These are phyloP conservation scores for Sebastes nivosus DNA, from an alignment of 2,797 vertebrate genomes.

Conservation along the genomic window DNA sequence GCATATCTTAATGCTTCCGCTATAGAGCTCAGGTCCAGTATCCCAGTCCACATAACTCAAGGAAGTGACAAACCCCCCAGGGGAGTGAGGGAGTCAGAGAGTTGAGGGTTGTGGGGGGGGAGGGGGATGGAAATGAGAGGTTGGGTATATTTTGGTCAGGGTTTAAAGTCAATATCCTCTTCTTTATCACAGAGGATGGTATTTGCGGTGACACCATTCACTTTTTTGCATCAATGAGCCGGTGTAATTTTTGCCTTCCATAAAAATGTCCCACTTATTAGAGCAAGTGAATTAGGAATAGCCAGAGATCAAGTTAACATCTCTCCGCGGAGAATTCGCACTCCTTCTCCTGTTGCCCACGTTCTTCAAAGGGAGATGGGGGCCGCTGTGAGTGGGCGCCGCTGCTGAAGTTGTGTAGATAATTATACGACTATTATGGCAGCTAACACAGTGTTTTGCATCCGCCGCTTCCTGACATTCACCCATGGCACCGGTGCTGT, in stretches of 20 bases:
- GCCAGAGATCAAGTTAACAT: slow-evolving; percentile 43
- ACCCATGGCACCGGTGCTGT: slow-evolving; percentile 46
- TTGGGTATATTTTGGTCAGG: slow-evolving; percentile 56
- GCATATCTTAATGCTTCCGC: slow-evolving; percentile 67
- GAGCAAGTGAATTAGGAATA: slow-evolving; percentile 34
- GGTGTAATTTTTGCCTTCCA: slow-evolving; percentile 19
- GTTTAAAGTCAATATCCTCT: slow-evolving; percentile 58
- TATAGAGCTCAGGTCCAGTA: slow-evolving; percentile 65
- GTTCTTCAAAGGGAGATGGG: slow-evolving; percentile 28
- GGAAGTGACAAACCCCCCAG: slow-evolving; percentile 69
- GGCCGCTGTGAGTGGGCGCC: slow-evolving; percentile 8
- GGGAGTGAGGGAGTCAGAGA: slow-evolving; percentile 47
- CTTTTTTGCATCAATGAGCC: slow-evolving; percentile 39
- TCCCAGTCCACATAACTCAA: slow-evolving; percentile 80
- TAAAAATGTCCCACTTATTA: slow-evolving; percentile 29
- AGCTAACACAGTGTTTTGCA: slow-evolving; percentile 55
- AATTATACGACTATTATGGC: slow-evolving; percentile 64
- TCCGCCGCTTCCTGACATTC: slow-evolving; percentile 62
- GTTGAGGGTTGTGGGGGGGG: neutral
- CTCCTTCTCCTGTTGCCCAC: slow-evolving; percentile 15
- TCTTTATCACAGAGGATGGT: slow-evolving; percentile 17
- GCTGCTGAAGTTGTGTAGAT: slow-evolving; percentile 45
- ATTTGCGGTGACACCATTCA: slow-evolving; percentile 40
- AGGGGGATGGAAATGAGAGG: slow-evolving; percentile 40
- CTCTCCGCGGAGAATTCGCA: slow-evolving; percentile 4